These are phyloP conservation scores for Cantharis rufa DNA, from an alignment of 2,888 invertebrate genomes.

Conservation along the genomic window DNA sequence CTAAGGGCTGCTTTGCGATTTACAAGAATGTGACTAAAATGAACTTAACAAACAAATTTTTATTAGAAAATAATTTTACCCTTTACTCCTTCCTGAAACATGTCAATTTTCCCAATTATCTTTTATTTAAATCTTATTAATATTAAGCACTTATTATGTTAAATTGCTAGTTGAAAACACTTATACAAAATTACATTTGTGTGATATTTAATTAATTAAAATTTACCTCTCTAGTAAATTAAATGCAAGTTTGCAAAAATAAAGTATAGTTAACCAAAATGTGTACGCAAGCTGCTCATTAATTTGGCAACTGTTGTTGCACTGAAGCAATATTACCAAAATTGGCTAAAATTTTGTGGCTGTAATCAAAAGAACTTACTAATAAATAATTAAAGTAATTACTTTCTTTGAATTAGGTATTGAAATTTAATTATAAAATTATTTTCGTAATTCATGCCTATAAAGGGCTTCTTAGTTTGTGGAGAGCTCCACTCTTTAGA, in stretches of 20 bases:
- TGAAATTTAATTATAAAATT: not conserved
- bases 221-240: not conserved
- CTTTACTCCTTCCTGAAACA: not conserved
- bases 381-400: not conserved
- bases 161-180: not conserved
- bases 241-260: not conserved
- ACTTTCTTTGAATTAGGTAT: not conserved
- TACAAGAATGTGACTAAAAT: too few species aligned
- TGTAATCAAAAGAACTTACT: not conserved
- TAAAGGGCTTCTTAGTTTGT: not conserved
- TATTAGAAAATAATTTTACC: too few species aligned
- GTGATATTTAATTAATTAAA: not conserved
- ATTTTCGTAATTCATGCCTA: not conserved
- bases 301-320: not conserved
- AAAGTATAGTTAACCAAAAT: not conserved
- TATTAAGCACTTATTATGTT: not conserved
- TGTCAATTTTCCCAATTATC: not conserved
- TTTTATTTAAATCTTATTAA: not conserved
- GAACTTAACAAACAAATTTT: too few species aligned
- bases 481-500: not conserved
- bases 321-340: not conserved
- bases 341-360: not conserved
- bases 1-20: too few species aligned
- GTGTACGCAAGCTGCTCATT: not conserved
- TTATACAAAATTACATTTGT: not conserved